Conservation (phyloP, 2,888 invertebrate species). For the Meiosimyza platycephala region DNA sequence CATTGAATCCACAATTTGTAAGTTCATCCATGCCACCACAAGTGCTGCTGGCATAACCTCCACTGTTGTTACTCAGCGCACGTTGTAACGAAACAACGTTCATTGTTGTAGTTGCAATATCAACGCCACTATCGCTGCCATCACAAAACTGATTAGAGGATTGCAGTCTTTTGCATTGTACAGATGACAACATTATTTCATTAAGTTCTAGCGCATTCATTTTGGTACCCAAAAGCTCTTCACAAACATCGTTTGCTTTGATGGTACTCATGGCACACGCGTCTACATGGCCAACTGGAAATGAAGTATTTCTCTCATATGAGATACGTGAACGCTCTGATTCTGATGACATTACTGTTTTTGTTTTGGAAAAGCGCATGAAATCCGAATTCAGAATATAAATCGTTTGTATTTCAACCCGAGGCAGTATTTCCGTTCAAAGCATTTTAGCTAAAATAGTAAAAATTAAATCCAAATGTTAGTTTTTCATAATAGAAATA, state of each 20-base stretch:
- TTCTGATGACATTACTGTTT: constrained; percentile 20
- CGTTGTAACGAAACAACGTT: constrained; percentile 67
- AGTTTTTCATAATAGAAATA: too few species aligned
- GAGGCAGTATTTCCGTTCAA: too few species aligned
- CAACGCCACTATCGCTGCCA: constrained; percentile 86
- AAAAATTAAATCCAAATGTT: too few species aligned
- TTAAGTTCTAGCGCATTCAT: constrained; percentile 59
- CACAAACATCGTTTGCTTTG: constrained; percentile 48
- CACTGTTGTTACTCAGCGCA: constrained; percentile 72
- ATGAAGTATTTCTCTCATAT: constrained; percentile 20
- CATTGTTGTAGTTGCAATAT: constrained; percentile 69
- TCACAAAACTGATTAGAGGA: constrained; percentile 64
- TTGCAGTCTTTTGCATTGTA: constrained; percentile 25
- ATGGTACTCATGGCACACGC: neutral
- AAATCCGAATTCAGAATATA: too few species aligned
- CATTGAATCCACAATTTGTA: constrained; percentile 38
- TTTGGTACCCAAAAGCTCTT: constrained; percentile 53
- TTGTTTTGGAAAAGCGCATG: neutral
- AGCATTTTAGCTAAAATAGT: too few species aligned
- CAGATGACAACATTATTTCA: constrained; percentile 58
- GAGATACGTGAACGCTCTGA: constrained; percentile 24
- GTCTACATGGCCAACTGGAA: constrained; percentile 10
- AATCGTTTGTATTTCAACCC: too few species aligned
- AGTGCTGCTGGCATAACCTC: constrained; percentile 77
- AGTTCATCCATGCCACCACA: constrained; percentile 69